Percentiles rank a stretch among this genome's conserved stretches.
Evolutionary conservation across 1,140 invertebrate species (phyloP).

Genomic region (Tetragonula clypearis): DNA sequence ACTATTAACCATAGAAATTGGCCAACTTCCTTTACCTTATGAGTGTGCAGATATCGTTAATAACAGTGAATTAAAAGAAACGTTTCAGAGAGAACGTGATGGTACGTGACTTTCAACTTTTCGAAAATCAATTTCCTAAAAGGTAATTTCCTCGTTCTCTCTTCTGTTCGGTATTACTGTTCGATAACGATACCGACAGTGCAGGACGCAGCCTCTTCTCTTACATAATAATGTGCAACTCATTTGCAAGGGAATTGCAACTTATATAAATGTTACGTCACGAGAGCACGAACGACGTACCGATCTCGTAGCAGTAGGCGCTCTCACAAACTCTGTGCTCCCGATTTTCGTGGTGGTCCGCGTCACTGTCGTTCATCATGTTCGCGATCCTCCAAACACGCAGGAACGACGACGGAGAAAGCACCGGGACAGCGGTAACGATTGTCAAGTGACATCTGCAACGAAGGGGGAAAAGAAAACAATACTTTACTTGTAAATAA

Average conservation of each 20-base stretch:
- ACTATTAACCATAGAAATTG: not conserved
- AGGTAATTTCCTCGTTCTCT: not conserved
- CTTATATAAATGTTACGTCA: slow-evolving; percentile 43
- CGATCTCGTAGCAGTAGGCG: slow-evolving; percentile 13
- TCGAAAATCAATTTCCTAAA: too few relatives aligned
- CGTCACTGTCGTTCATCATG: not conserved
- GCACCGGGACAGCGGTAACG: not conserved
- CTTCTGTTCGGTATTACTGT: not conserved
- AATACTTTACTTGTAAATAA: not conserved
- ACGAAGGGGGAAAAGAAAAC: not conserved
- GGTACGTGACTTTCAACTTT: not conserved
- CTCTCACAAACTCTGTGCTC: slow-evolving; percentile 27
- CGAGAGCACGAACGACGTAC: slow-evolving; percentile 10
- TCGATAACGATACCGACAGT: slow-evolving; percentile 1
- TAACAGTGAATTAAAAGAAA: not conserved
- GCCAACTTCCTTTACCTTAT: not conserved
- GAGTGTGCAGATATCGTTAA: not conserved
- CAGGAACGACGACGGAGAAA: not conserved
- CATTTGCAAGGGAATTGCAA: slow-evolving; percentile 2
- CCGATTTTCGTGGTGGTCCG: not conserved
- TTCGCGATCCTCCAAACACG: not conserved
- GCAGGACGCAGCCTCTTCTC: too few relatives aligned
- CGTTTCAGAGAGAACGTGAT: too few relatives aligned
- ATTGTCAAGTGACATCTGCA: slow-evolving; percentile 23
- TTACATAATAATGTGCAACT: slow-evolving; percentile 7